Percentiles rank a stretch among this genome's conserved stretches.
Conservation (phyloP, 2,113 vertebrate species). For the Pterocles gutturalis region DNA sequence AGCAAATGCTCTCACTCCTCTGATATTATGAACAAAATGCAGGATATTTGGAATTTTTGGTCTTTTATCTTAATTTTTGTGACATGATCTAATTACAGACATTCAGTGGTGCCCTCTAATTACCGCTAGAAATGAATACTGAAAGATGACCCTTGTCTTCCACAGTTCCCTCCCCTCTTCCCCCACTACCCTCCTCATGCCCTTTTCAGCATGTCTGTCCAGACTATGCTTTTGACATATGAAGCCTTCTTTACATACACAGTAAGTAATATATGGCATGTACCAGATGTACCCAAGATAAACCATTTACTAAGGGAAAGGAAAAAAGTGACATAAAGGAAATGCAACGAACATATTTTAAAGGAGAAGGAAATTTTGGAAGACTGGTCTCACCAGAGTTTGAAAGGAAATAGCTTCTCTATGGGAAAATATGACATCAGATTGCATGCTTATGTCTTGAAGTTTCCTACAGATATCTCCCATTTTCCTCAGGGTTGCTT, state of each 20-base stretch:
- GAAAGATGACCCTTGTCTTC: constrained; percentile 74
- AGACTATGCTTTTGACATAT: background rate
- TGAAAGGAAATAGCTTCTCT: constrained; percentile 37
- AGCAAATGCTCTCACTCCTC: background rate
- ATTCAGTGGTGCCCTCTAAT: constrained; percentile 68
- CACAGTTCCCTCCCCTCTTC: constrained; percentile 25
- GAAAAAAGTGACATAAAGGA: background rate
- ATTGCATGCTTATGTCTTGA: constrained; percentile 25
- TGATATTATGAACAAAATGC: constrained; percentile 10
- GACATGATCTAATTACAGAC: constrained; percentile 74
- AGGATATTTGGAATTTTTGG: constrained; percentile 10
- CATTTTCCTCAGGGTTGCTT: constrained; percentile 48
- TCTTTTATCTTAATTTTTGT: constrained; percentile 77
- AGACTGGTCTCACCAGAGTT: background rate
- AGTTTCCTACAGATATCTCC: constrained; percentile 27
- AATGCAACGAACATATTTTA: background rate
- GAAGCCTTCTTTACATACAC: constrained; percentile 2
- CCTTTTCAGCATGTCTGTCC: constrained; percentile 10
- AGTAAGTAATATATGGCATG: background rate
- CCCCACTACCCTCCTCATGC: constrained; percentile 32
- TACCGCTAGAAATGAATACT: constrained; percentile 73
- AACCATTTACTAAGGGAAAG: background rate
- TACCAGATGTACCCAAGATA: background rate
- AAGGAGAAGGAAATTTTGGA: background rate
- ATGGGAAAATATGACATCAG: constrained; percentile 61